Conservation (phyloP, 2,113 vertebrate genomes). For the Diadophis punctatus region DNA sequence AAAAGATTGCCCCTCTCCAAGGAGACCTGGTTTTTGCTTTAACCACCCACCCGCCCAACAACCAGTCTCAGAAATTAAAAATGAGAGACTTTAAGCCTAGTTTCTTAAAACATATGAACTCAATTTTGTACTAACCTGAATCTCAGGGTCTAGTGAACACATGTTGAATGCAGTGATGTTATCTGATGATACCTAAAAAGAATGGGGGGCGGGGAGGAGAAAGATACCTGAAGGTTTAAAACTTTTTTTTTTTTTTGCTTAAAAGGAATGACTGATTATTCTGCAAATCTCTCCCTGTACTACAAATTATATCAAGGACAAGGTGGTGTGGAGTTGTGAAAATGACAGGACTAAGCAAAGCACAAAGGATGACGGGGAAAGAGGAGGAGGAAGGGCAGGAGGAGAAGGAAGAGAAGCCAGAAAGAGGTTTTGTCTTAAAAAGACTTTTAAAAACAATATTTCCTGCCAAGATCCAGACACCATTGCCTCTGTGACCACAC, state of each 20-base stretch:
- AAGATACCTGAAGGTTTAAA: neutral
- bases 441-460: neutral
- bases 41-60: neutral
- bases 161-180: neutral
- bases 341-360: neutral
- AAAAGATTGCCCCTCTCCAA: neutral
- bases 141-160: constrained; percentile 10
- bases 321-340: neutral
- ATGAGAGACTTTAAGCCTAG: neutral
- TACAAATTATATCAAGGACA: neutral
- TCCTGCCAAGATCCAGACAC: neutral
- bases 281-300: neutral
- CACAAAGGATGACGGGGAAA: neutral
- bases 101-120: neutral
- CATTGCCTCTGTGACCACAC: neutral
- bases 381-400: neutral
- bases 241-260: neutral
- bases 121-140: constrained; percentile 13
- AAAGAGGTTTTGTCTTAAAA: neutral
- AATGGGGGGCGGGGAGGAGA: neutral
- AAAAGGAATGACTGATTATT: neutral
- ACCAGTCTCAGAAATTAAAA: neutral
- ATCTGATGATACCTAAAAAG: neutral
- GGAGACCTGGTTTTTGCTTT: too few species aligned
- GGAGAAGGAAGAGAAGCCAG: neutral